Conservation (phyloP, 2,113 vertebrate species). For the Delphinapterus leucas region DNA sequence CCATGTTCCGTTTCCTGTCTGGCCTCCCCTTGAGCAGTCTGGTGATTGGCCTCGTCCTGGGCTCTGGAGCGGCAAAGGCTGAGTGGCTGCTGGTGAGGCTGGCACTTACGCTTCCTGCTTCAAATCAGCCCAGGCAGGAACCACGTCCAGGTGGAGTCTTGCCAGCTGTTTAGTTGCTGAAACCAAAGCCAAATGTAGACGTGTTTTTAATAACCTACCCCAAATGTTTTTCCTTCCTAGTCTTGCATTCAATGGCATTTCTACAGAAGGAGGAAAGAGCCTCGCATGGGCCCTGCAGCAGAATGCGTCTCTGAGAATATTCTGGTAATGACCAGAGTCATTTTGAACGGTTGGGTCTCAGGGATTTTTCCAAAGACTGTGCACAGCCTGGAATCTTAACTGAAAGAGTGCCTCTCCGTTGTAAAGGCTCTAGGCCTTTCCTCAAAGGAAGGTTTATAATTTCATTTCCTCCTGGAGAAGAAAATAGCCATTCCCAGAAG, state of each 20-base stretch:
- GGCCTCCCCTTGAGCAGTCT: not conserved
- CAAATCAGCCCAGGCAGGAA: not conserved
- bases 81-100: fast-evolving
- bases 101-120: not conserved
- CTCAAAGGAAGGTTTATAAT: not conserved
- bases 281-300: slow-evolving; percentile 88
- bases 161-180: not conserved
- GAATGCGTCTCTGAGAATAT: slow-evolving; percentile 88
- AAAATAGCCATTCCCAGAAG: not conserved
- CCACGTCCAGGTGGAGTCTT: not conserved
- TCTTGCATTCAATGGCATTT: slow-evolving; percentile 92
- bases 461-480: not conserved
- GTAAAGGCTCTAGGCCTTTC: not conserved
- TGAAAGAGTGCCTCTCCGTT: not conserved
- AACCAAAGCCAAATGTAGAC: not conserved
- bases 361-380: not conserved
- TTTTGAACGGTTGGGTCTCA: not conserved
- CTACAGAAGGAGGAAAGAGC: slow-evolving; percentile 87
- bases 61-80: not conserved
- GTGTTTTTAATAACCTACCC: not conserved
- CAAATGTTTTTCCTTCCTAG: slow-evolving; percentile 77
- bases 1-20: not conserved
- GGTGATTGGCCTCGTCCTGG: not conserved
- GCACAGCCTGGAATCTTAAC: not conserved
- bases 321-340: slow-evolving; percentile 86